Base-by-base conservation (phyloP, 2,888 invertebrate species). In the Caenorhabditis becei region DNA sequence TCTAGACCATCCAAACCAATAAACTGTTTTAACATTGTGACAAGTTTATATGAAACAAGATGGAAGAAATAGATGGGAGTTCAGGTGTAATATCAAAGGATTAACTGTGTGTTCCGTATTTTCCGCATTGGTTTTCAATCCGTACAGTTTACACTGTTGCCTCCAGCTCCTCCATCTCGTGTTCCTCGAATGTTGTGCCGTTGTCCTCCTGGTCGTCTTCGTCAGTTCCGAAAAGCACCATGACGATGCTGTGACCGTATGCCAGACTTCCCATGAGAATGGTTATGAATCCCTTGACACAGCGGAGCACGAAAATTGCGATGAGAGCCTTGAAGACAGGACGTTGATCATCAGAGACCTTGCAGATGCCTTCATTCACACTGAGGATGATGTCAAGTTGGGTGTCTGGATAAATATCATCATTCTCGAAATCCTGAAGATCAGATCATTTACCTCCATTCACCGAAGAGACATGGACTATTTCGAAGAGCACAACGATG, bases 311-410 rank as follows among this genome's bases (percentile, higher is more conserved):
- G 28, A 74, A 74, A n/a, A 59, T 51, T 3, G 44, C 18, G 2
- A 51, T n/a, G 1, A 66, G 14, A 7, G 32, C 66, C 1, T 28
- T 18, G 51, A 53, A 75, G 0, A 58, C 47, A 1, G 23, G 4
- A 1, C 16, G 8, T 18, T 75, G 53, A 5, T 37, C 18, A 1
- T 35, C 44, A 2, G 26, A 16, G 16, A 67, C 23, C 18, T 51
- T 23, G 37, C 75, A 75, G 8, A 8, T 20, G 3, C 61, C 66
- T 0, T 75, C 47, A 20, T 14, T 44, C 0, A 67, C 58, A 32
- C 59, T 61, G 8, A 61, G 23, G 14, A 75, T 51, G n/a, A 66
- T 66, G 28, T 75, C 59, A 18, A 75, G 20, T 44, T 58, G 53
- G 11, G 75, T 75, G 26, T 75, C 75, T 75, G 51, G 8, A 75